Percentiles rank a stretch among this genome's conserved stretches.
Conservation (phyloP, 1,140 invertebrate species). For the Helicoverpa zea region DNA sequence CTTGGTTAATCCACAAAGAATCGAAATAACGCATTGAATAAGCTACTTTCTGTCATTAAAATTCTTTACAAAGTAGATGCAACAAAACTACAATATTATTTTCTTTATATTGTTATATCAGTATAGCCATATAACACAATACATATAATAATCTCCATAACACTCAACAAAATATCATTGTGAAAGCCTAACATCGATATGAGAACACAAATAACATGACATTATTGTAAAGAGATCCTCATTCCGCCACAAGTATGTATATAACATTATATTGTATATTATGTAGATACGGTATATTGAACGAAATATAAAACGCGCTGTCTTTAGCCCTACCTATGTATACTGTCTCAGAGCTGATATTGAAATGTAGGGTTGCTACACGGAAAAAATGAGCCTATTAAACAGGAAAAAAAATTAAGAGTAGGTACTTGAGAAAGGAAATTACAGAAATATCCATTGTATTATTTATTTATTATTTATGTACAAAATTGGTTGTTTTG, state of each 20-base stretch:
- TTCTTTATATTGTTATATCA: no score
- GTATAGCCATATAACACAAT: no score
- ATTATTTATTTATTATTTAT: no score
- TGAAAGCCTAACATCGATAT: not conserved
- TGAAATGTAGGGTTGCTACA: slow-evolving; percentile 22
- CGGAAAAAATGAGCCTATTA: not conserved
- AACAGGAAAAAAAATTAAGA: not conserved
- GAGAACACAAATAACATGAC: slow-evolving; percentile 7
- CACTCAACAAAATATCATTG: not conserved
- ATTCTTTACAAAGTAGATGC: no score
- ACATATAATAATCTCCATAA: no score
- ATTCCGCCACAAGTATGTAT: slow-evolving; percentile 14
- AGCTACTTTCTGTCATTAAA: no score
- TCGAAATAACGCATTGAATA: no score
- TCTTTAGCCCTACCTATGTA: slow-evolving; percentile 22
- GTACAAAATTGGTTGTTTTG: no score
- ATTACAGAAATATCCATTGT: no score
- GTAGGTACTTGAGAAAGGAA: no score
- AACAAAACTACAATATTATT: no score
- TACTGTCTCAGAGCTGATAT: slow-evolving; percentile 35
- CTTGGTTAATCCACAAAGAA: no score
- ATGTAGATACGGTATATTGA: slow-evolving; percentile 34
- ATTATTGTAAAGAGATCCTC: slow-evolving; percentile 17
- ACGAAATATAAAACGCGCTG: slow-evolving; percentile 30
- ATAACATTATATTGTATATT: not conserved